Evolutionary conservation across 2,888 invertebrate genomes (phyloP).

Genomic region (Rutpela maculata): DNA sequence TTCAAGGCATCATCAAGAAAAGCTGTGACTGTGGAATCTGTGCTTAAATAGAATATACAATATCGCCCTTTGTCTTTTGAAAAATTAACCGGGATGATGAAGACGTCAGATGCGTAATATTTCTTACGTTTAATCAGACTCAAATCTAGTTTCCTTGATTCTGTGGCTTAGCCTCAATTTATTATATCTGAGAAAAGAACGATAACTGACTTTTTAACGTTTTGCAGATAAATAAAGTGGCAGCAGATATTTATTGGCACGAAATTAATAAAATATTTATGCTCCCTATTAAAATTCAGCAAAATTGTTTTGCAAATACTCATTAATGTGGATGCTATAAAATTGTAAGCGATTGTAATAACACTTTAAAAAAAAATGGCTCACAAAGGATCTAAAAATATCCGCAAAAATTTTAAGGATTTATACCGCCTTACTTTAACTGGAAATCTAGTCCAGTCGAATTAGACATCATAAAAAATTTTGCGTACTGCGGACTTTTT

Average conservation of each 20-base stretch:
- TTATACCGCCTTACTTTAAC: too few species aligned
- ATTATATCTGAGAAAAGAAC: neutral
- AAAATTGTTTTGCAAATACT: too few species aligned
- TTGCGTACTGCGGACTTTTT: too few species aligned
- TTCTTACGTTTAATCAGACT: conserved; percentile 36
- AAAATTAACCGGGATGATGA: conserved; percentile 39
- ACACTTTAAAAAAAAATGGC: too few species aligned
- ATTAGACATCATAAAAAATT: too few species aligned
- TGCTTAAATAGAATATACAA: conserved; percentile 52
- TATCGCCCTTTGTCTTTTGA: conserved; percentile 39
- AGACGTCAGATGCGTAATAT: conserved; percentile 17
- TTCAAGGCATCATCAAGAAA: conserved; percentile 60
- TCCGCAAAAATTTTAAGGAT: too few species aligned
- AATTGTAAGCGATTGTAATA: too few species aligned
- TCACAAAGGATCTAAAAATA: too few species aligned
- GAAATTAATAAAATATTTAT: too few species aligned
- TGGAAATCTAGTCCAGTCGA: too few species aligned
- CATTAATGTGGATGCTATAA: too few species aligned
- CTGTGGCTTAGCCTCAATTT: conserved; percentile 36
- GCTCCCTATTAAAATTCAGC: too few species aligned
- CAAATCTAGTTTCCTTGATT: conserved; percentile 21
- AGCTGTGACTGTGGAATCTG: conserved; percentile 59
- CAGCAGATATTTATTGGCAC: neutral
- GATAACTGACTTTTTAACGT: neutral
- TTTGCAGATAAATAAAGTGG: neutral